Percentiles rank a stretch among this genome's conserved stretches.
These are phyloP conservation scores for Drosophila paulistorum DNA, from an alignment of 1,140 invertebrate species.

Conservation along the genomic window DNA sequence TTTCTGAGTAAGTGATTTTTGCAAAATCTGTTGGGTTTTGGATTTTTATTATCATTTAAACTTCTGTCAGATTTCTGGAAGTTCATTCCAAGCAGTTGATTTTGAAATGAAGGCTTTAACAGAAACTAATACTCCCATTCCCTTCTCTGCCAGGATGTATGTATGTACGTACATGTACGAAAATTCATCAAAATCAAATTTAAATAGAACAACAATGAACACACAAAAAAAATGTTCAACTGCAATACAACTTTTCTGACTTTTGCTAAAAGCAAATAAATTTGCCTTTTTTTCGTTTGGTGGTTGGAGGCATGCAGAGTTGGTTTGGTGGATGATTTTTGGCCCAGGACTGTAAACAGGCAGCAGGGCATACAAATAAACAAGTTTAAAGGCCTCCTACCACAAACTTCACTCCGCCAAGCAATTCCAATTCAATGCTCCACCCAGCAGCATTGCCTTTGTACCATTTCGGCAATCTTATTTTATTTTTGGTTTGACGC, in stretches of 20 bases:
- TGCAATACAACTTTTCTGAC: constrained; percentile 61
- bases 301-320: constrained; percentile 64
- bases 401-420: not conserved
- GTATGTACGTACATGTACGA: not conserved
- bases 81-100: too few relatives aligned
- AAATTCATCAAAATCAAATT: constrained; percentile 57
- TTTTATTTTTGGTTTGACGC: constrained; percentile 78
- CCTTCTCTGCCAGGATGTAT: not conserved
- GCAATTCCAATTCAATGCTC: constrained; percentile 24
- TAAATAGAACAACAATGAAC: constrained; percentile 55
- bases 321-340: constrained; percentile 39
- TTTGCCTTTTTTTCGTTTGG: constrained; percentile 15
- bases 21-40: too few relatives aligned
- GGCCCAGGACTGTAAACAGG: constrained; percentile 26
- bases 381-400: constrained; percentile 56
- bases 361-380: constrained; percentile 65
- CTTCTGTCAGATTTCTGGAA: too few relatives aligned
- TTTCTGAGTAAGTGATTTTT: too few relatives aligned
- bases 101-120: too few relatives aligned
- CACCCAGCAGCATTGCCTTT: constrained; percentile 57
- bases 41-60: too few relatives aligned
- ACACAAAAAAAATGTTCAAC: constrained; percentile 34
- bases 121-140: too few relatives aligned
- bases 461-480: constrained; percentile 45
- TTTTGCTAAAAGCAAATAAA: constrained; percentile 58